Percentiles rank a stretch among this genome's conserved stretches.
Conservation (phyloP, 2,888 invertebrate genomes). For the Phortica magna region DNA sequence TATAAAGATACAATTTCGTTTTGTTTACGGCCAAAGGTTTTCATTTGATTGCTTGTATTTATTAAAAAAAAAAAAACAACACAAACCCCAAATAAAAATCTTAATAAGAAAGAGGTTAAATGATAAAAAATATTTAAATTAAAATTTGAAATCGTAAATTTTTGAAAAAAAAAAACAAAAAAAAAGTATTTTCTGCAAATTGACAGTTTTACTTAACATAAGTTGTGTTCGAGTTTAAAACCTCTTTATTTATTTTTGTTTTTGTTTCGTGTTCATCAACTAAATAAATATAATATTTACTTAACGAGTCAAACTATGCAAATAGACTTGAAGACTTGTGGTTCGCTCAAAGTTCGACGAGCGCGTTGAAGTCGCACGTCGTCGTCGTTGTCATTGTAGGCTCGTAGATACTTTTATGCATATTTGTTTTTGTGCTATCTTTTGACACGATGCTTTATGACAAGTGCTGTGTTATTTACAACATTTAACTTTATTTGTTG, state of each 20-base stretch:
- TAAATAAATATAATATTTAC: constrained; percentile 9
- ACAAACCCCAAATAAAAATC: background rate
- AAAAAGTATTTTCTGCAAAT: too few species aligned
- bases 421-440: background rate
- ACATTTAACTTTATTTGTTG: constrained; percentile 50
- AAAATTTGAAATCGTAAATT: too few species aligned
- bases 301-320: constrained; percentile 40
- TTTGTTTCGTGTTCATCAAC: too few species aligned
- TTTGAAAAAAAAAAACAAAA: too few species aligned
- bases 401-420: background rate
- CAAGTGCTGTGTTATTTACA: constrained; percentile 44
- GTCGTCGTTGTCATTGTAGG: too few species aligned
- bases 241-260: too few species aligned
- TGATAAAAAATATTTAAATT: too few species aligned
- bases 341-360: too few species aligned
- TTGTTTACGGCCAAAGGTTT: background rate
- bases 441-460: background rate
- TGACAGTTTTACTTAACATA: too few species aligned
- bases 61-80: background rate
- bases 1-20: background rate
- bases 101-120: background rate
- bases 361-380: too few species aligned
- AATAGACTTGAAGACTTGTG: constrained; percentile 50
- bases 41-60: background rate
- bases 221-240: too few species aligned